Base-by-base conservation (phyloP, 2,113 vertebrate species). In the Microcebus griseorufus region DNA sequence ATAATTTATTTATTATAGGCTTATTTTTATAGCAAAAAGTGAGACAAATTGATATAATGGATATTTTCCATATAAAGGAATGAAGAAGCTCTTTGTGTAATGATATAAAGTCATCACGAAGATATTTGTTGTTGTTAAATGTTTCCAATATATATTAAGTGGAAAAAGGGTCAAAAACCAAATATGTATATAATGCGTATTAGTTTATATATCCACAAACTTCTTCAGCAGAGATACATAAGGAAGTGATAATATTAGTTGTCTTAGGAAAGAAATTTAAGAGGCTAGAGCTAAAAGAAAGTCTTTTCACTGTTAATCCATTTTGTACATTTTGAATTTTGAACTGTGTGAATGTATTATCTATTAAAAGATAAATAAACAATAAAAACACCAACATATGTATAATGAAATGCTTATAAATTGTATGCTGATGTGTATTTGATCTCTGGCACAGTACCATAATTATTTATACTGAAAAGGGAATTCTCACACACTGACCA, bases 1-100 rank as follows among this genome's bases (percentile, higher is more conserved):
- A 62, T 7, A 90, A 48, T 85, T 67, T 89, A 80, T 86, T 34
- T 67, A 37, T 72, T 90, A 27, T 12, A 84, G 32, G 22, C 17
- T 84, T 87, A 78, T 92, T 94, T 94, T 96, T 94, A 89, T 39
- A 95, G 51, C 29, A 79, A 91, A 93, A 95, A 55, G 51, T 92
- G n/a, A 87, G 42, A 92, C 45, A 87, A 90, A 55, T 45, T 45
- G 23, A 55, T 51, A 82, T 2, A 84, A 48, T 76, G 48, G 42
- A 92, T 76, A 67, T 10, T 85, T 96, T 90, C 23, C 22, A 85
- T 37, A 67, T 84, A 73, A 81, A 62, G 95, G 53, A 96, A 90
- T 62, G 53, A 92, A 92, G 48, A 94, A 60, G 39, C 13, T 93
- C 34, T 90, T 32, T 85, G 32, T 17, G 86, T 60, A 96, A 88